Evolutionary conservation across 2,888 invertebrate species (phyloP), one percentile per base, ranked within the genome.

Genomic region (Oligia fasciuncula): DNA sequence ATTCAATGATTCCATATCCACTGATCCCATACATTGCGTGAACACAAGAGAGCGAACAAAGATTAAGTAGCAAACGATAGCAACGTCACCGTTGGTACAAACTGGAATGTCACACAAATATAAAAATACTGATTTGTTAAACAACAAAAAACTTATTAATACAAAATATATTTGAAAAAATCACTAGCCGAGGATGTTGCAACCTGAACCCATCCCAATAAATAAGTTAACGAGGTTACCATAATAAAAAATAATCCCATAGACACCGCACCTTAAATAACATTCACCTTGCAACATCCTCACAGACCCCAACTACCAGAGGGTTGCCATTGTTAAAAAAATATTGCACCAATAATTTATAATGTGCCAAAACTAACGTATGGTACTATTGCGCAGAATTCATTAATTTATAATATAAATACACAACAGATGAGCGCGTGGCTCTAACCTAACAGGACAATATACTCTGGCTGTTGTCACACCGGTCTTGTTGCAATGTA

Each of bases 91-190:
- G 90, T 93, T 90, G 92, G 92, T 93, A 94, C 90, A 93, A 94
- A 95, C 94, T 97, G 96, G 96, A 97, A 97, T 97, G 96, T 97
- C 96, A 96, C 96, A 95, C 95, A 96, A 94, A 94, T 95, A 94
- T 95, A 95, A 95, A 93, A 97, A 97, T 97, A 97, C 96, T 97
- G 96, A 96, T 96, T 95, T 95, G 94, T 96, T 95, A 94, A 94
- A 95, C 92, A 95, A 95, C 94, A 94, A 94, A 94, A 93, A 87
- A 82, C 94, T 94, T 94, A 95, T 93, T 93, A 77, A 84, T 87
- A 89, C 88, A 92, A 91, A 95, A 95, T 94, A 94, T 94, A 95
- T 93, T 94, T 93, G 93, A 93, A 92, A 60, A 81, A 93, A 93
- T 92, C 92, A 92, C 90, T 89, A 90, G 87, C 84, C 84, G 78